Conservation (phyloP, 2,113 vertebrate genomes). For the Procavia capensis region DNA sequence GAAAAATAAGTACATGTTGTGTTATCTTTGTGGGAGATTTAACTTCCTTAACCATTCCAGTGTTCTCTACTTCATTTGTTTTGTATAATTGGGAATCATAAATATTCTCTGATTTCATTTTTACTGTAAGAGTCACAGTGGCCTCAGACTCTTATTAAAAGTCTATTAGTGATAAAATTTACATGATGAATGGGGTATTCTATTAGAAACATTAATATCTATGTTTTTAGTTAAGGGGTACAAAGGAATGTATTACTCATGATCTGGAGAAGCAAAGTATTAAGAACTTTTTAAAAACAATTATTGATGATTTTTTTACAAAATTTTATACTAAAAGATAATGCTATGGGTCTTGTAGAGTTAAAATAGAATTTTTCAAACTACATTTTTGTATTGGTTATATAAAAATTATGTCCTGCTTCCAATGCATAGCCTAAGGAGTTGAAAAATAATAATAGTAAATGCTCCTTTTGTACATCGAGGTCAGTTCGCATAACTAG, state of each 20-base stretch:
- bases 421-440: neutral
- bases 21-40: neutral
- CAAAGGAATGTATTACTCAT: conserved; percentile 5
- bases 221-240: neutral
- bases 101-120: neutral
- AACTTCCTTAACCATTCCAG: neutral
- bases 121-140: neutral
- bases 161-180: neutral
- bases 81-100: neutral
- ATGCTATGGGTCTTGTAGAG: neutral
- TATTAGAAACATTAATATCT: neutral
- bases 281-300: neutral
- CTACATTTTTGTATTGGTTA: neutral
- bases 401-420: neutral
- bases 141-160: conserved; percentile 19
- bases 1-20: neutral
- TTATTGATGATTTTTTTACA: neutral
- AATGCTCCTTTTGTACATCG: too few relatives aligned
- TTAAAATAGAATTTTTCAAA: neutral
- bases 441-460: neutral
- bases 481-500: too few relatives aligned
- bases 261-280: neutral
- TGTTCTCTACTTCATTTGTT: neutral
- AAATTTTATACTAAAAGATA: neutral
- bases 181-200: neutral